Evolutionary conservation across 1,140 invertebrate genomes (phyloP), one percentile per base, ranked within the genome.

Genomic region (Drosophila setifemur): DNA sequence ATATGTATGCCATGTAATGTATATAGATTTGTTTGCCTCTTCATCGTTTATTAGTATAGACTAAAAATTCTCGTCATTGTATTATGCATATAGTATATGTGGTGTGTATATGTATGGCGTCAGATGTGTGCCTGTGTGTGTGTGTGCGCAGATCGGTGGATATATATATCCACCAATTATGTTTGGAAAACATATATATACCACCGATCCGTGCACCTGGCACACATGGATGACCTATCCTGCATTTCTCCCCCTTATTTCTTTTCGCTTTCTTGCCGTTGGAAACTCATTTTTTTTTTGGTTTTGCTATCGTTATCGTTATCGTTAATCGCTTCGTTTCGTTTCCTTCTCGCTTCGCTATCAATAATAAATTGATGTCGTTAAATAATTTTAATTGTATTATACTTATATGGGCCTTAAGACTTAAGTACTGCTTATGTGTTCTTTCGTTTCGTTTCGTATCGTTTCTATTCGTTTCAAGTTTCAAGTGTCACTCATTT

Each of bases 1-100:
- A 74, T 66, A 55, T 86, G 48, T 81, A 66, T 85, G 70, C 69
- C 74, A 66, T 76, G 68, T 73, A 79, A 67, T 82, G 78, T 82
- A 58, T 79, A 64, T 83, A 50, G 60, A 76, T 67, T 81, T 53
- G 31, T 45, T 60, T 74, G 31, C 18, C 33, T 31, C 39, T 29
- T 40, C 48, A 8, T 39, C 58, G 21, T 43, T 63, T 70, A 60
- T 70, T 73, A 72, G 61, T 83, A 58, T 63, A 61, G 61, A 82
- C 77, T 83, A 83, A 71, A 83, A 83, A 66, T 52, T 73, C 55
- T 42, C 33, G 29, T 66, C 63, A 60, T 42, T 64, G 31, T 70
- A 70, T 58, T 64, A 64, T 64, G 60, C 57, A 64, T 64, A 70
- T 73, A 70, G 57, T 69, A 57, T 75, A 67, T 39, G 35, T 3